A percentile compares a stretch with the other conserved stretches of the same genome.
phyloP scores from a whole-genome alignment of 2,888 invertebrate genomes.

The Pycnomerus fuliginosus region DNA sequence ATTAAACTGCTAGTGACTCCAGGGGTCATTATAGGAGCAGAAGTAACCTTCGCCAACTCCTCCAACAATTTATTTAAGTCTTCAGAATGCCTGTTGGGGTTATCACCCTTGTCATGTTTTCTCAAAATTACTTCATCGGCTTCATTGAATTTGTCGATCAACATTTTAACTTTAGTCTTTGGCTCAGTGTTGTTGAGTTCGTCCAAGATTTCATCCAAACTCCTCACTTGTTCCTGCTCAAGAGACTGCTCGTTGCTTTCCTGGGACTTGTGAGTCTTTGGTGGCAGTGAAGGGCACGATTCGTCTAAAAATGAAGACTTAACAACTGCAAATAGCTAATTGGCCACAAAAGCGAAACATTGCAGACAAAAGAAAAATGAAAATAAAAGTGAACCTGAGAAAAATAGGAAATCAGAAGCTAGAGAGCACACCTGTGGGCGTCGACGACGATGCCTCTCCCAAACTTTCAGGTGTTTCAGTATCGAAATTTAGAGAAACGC shows the following conservation, averaged over 20 bases:
- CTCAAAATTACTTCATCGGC: slow-evolving; percentile 29
- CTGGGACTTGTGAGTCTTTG: slow-evolving; percentile 16
- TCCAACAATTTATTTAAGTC: slow-evolving; percentile 47
- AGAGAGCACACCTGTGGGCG: no score
- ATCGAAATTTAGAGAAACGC: background rate
- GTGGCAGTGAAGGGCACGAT: slow-evolving; percentile 24
- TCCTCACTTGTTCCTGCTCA: slow-evolving; percentile 31
- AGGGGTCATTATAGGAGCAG: slow-evolving; percentile 48
- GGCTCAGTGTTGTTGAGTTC: slow-evolving; percentile 38
- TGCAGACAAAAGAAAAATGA: slow-evolving; percentile 4
- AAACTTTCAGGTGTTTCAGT: no score
- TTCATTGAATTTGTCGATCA: slow-evolving; percentile 47
- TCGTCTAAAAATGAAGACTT: background rate
- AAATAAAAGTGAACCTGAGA: slow-evolving; percentile 8
- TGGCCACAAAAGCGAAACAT: background rate
- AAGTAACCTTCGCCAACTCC: slow-evolving; percentile 50
- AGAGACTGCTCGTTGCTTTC: slow-evolving; percentile 15
- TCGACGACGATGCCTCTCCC: no score
- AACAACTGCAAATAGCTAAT: background rate
- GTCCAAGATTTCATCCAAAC: slow-evolving; percentile 46
- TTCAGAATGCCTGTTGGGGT: slow-evolving; percentile 41
- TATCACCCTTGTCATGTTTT: slow-evolving; percentile 8
- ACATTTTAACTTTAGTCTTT: slow-evolving; percentile 36
- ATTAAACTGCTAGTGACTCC: slow-evolving; percentile 49
- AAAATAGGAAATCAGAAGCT: no score